Conservation (phyloP, 2,888 invertebrate genomes). For the Andrena bucephala region DNA sequence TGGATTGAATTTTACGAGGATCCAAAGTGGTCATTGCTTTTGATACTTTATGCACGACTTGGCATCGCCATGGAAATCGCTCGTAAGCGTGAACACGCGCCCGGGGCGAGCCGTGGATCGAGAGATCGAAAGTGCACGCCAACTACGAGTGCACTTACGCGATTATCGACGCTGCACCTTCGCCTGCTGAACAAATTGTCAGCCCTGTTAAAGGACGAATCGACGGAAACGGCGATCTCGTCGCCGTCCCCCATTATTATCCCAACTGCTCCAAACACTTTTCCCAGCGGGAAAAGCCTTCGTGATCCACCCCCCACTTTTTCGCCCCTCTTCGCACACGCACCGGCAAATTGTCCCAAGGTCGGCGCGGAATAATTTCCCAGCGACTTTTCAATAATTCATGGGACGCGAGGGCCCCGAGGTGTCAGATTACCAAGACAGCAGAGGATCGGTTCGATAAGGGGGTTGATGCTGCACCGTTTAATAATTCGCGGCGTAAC, state of each 20-base stretch:
- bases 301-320: background rate
- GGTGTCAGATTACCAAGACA: slow-evolving; percentile 51
- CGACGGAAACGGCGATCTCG: slow-evolving; percentile 65
- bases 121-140: slow-evolving; percentile 42
- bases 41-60: background rate
- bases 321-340: background rate
- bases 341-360: slow-evolving; percentile 22
- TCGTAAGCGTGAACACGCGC: slow-evolving; percentile 6
- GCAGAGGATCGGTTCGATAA: slow-evolving; percentile 37
- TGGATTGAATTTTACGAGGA: too few species aligned
- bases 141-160: slow-evolving; percentile 37
- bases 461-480: slow-evolving; percentile 22
- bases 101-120: background rate
- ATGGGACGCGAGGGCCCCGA: slow-evolving; percentile 53
- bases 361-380: slow-evolving; percentile 64
- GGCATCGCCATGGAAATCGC: background rate
- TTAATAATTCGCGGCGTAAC: slow-evolving; percentile 34
- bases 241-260: slow-evolving; percentile 56
- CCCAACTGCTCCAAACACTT: slow-evolving; percentile 49
- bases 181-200: slow-evolving; percentile 67
- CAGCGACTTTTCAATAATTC: slow-evolving; percentile 68
- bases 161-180: slow-evolving; percentile 18
- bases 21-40: too few species aligned
- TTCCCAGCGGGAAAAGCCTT: slow-evolving; percentile 34
- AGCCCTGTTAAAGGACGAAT: slow-evolving; percentile 68